Conservation (phyloP, 1,140 invertebrate genomes). For the Leptopilina clavipes region DNA sequence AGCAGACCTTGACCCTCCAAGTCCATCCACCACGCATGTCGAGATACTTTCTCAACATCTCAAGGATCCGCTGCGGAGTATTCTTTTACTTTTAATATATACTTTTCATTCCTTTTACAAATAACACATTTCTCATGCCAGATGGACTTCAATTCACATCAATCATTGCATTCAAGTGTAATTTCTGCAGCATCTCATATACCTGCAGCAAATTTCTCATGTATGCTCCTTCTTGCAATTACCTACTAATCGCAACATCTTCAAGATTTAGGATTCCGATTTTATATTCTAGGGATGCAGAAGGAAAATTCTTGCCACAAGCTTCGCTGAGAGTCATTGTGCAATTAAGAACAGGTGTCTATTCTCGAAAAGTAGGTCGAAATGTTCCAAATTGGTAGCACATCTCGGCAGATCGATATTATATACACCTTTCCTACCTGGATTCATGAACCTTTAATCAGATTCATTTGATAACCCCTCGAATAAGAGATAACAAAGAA, state of each 20-base stretch:
- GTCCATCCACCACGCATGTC: background rate
- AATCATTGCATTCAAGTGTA: background rate
- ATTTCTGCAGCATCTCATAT: no score
- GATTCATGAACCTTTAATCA: conserved; percentile 8
- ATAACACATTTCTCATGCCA: no score
- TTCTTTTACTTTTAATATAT: no score
- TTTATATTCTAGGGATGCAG: background rate
- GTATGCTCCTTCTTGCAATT: background rate
- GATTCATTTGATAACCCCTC: background rate
- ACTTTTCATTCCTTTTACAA: no score
- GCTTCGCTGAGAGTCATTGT: background rate
- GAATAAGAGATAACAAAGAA: conserved; percentile 21
- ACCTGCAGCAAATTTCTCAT: background rate
- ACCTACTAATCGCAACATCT: background rate
- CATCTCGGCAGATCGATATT: conserved; percentile 4
- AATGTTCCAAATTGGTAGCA: background rate
- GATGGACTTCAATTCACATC: background rate
- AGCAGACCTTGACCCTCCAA: conserved; percentile 55
- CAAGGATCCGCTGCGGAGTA: no score
- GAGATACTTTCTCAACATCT: conserved; percentile 2
- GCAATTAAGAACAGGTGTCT: conserved; percentile 24
- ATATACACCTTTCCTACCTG: conserved; percentile 1
- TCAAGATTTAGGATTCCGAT: background rate
- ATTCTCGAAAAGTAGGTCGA: conserved; percentile 21
- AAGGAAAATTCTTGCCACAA: background rate